Conservation (phyloP, 2,888 invertebrate species). For the Drosophila limbata region DNA sequence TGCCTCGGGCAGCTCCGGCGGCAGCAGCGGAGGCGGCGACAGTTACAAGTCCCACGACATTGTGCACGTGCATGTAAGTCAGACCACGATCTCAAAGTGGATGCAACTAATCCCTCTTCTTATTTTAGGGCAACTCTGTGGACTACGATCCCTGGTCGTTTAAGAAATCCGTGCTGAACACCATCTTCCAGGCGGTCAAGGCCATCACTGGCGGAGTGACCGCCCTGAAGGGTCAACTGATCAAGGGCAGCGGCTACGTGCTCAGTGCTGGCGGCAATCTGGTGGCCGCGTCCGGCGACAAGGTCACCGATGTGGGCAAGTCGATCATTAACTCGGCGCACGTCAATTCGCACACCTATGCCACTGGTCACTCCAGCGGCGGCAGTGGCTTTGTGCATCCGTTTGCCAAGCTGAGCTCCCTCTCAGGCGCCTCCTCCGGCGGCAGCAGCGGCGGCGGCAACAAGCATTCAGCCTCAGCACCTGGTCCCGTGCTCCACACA, state of each 20-base stretch:
- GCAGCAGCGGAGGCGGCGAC: conserved; percentile 78
- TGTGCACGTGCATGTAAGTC: conserved; percentile 74
- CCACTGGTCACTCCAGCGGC: conserved; percentile 65
- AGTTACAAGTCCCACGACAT: conserved; percentile 76
- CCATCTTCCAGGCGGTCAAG: conserved; percentile 94
- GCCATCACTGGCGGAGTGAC: conserved; percentile 95
- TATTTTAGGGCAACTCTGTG: conserved; percentile 81
- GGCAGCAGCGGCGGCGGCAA: conserved; percentile 75
- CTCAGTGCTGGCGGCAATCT: conserved; percentile 89
- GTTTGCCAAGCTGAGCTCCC: conserved; percentile 81
- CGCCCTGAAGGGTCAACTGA: conserved; percentile 94
- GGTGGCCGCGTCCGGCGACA: conserved; percentile 91
- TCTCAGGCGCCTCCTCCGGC: conserved; percentile 83
- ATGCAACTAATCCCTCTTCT: background rate
- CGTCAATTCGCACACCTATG: conserved; percentile 86
- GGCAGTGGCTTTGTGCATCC: conserved; percentile 73
- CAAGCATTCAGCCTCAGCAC: conserved; percentile 55
- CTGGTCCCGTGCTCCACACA: conserved; percentile 79
- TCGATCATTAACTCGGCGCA: conserved; percentile 92
- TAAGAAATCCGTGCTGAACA: conserved; percentile 93
- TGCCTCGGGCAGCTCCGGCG: conserved; percentile 84
- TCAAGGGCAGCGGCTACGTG: conserved; percentile 92
- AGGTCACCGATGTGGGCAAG: conserved; percentile 92
- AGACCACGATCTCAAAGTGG: fast-evolving
- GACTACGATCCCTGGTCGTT: conserved; percentile 90